phyloP scores from a whole-genome alignment of 2,888 invertebrate genomes.

The Apotomis turbidana region DNA sequence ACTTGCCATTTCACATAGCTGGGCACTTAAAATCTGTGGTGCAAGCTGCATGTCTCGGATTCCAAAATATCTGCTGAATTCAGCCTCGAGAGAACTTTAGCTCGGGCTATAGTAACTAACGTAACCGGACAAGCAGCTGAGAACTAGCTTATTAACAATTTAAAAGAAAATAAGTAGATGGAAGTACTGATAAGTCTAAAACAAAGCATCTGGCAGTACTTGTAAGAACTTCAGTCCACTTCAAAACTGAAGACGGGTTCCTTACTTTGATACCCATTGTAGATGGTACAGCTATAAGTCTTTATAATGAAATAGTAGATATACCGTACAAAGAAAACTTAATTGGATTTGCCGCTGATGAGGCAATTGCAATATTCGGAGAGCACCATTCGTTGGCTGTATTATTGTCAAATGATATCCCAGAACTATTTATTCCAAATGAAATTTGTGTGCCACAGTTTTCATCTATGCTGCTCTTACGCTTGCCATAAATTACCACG shows the following conservation, averaged over 20 bases:
- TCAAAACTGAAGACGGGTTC: no score
- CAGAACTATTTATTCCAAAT: not conserved
- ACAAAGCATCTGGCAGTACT: slow-evolving; percentile 45
- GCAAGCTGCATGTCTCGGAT: slow-evolving; percentile 37
- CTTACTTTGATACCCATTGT: no score
- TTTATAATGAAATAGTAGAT: no score
- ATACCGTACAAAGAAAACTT: no score
- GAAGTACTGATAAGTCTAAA: slow-evolving; percentile 43
- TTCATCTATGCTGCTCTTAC: slow-evolving; percentile 16
- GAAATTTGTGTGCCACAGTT: not conserved
- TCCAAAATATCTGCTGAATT: slow-evolving; percentile 27
- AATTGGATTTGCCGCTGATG: no score
- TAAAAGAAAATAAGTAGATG: slow-evolving; percentile 42
- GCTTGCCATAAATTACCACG: slow-evolving; percentile 28
- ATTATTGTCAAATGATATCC: no score
- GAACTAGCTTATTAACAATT: not conserved
- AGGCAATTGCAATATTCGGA: no score
- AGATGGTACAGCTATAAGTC: no score
- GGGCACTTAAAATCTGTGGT: slow-evolving; percentile 37
- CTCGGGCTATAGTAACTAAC: slow-evolving; percentile 16
- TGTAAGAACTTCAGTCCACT: slow-evolving; percentile 32
- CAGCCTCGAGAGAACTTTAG: not conserved
- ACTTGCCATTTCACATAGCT: slow-evolving; percentile 42
- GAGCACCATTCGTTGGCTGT: no score
- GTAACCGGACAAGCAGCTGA: no score